phyloP scores from a whole-genome alignment of 2,113 vertebrate species.

The Eclectus roratus region DNA sequence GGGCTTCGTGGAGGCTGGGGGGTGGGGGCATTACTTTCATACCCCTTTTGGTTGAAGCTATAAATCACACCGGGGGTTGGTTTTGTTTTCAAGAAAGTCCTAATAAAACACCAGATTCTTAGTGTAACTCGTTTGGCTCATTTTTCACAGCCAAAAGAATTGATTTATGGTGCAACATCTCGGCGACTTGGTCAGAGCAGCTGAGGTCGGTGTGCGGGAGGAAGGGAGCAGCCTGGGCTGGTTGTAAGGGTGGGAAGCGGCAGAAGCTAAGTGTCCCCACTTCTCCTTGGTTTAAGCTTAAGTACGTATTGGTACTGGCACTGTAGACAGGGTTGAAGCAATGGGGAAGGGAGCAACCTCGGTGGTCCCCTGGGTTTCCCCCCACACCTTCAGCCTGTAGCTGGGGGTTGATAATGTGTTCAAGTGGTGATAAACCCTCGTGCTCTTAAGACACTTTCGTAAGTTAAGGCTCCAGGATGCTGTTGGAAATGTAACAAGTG shows the following conservation, averaged over 20 bases:
- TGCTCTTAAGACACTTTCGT: background rate
- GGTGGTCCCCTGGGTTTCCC: background rate
- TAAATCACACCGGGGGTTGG: constrained; percentile 58
- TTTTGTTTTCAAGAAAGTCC: constrained; percentile 64
- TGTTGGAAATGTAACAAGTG: background rate
- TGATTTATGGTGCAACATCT: constrained; percentile 55
- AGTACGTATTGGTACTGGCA: background rate
- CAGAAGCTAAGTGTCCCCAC: background rate
- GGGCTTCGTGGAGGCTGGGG: constrained; percentile 35
- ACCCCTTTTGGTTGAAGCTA: constrained; percentile 63
- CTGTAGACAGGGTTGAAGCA: background rate
- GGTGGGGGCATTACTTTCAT: constrained; percentile 52
- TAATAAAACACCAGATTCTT: constrained; percentile 65
- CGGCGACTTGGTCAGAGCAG: background rate
- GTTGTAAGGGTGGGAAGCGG: background rate
- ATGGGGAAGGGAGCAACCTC: background rate
- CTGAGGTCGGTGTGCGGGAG: background rate
- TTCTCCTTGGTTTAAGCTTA: background rate
- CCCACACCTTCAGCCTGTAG: background rate
- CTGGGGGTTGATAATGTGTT: background rate
- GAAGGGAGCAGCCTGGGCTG: background rate
- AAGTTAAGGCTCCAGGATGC: background rate
- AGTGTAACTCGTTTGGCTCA: constrained; percentile 64
- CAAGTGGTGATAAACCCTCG: background rate
- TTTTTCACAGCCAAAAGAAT: constrained; percentile 61